A percentile compares a stretch with the other conserved stretches of the same genome.
Conservation (phyloP, 2,113 vertebrate species). For the Grallaria varia region DNA sequence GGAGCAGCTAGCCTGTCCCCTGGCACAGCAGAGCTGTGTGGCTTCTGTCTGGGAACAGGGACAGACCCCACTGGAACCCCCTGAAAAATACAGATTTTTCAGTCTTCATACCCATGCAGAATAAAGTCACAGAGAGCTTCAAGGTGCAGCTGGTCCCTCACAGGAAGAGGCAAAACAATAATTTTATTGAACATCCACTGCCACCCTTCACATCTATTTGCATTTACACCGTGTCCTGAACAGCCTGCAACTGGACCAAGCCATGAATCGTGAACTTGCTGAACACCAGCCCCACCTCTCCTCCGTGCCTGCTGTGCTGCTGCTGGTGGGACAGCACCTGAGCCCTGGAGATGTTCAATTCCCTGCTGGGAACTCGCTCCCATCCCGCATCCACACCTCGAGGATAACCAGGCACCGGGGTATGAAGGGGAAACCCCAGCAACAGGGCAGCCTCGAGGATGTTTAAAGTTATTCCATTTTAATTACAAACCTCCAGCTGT, state of each 20-base stretch:
- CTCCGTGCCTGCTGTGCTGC: background rate
- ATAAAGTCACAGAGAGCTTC: background rate
- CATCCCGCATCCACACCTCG: background rate
- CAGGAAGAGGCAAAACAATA: background rate
- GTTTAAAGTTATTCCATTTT: background rate
- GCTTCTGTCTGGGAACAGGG: background rate
- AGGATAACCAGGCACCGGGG: background rate
- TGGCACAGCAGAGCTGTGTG: fast-evolving
- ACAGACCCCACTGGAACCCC: background rate
- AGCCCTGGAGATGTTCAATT: fast-evolving
- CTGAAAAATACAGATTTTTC: background rate
- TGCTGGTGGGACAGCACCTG: background rate
- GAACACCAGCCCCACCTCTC: background rate
- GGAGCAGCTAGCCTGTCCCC: background rate
- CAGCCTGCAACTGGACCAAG: background rate
- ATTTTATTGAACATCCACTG: background rate
- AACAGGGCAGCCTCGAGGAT: background rate
- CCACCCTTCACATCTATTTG: background rate
- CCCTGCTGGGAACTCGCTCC: background rate
- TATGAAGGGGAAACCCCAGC: background rate
- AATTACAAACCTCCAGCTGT: background rate
- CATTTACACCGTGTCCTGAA: background rate
- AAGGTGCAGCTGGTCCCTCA: background rate
- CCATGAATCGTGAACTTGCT: background rate
- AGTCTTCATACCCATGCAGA: background rate